A percentile compares a stretch with the other conserved stretches of the same genome.
These are phyloP conservation scores for Mormyrops boulengeri DNA, from an alignment of 2,797 vertebrate genomes.

Conservation along the genomic window DNA sequence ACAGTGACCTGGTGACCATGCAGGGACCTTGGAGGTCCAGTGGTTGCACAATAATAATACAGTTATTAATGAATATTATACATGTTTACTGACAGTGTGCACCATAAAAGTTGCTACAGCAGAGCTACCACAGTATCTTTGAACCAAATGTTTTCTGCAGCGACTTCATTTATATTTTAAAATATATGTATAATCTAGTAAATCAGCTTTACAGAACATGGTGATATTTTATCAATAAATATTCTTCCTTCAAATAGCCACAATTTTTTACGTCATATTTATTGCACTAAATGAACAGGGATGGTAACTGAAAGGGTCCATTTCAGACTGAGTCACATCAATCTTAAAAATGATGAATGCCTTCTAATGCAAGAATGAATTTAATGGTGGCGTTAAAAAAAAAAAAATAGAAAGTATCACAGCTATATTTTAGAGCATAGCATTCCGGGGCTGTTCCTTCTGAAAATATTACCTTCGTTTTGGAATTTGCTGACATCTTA, in stretches of 20 bases:
- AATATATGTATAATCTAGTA: neutral
- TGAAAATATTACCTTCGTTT: neutral
- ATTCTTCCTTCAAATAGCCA: neutral
- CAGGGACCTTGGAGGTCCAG: neutral
- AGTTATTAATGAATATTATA: neutral
- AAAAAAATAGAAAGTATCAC: neutral
- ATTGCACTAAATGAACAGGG: neutral
- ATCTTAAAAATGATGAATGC: neutral
- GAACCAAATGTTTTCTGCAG: neutral
- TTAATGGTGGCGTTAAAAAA: neutral
- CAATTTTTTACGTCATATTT: neutral
- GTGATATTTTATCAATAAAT: neutral
- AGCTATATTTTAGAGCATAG: neutral
- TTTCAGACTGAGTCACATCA: slow-evolving; percentile 6
- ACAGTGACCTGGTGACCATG: neutral
- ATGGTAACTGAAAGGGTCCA: neutral
- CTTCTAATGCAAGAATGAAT: neutral
- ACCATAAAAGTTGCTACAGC: neutral
- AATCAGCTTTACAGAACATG: neutral
- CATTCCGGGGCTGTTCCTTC: neutral
- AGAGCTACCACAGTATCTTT: neutral
- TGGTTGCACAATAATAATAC: neutral
- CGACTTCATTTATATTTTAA: neutral
- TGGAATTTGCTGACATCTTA: neutral
- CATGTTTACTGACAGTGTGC: neutral